Evolutionary conservation across 2,797 vertebrate species (phyloP).

Genomic region (Sebastes baramenuke): DNA sequence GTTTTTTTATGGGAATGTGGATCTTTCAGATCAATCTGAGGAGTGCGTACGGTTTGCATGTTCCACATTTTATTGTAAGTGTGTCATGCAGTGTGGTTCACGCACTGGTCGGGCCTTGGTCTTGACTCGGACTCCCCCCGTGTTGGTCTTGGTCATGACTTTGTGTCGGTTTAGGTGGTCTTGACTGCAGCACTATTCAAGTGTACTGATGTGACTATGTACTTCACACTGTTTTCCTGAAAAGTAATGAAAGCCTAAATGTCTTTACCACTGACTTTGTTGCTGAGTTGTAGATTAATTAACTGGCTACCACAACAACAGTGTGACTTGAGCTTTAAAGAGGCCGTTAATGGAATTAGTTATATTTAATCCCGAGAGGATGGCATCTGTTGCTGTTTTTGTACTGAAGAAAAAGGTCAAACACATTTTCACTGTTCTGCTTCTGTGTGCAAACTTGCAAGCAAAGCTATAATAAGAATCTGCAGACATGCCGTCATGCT

Average conservation of each 20-base stretch:
- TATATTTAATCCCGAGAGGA: conserved; percentile 9
- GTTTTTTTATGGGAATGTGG: too few species aligned
- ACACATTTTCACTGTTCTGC: background rate
- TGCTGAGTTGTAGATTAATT: background rate
- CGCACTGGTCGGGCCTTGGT: too few species aligned
- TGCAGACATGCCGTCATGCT: background rate
- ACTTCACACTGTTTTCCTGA: background rate
- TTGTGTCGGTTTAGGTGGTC: too few species aligned
- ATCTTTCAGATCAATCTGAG: too few species aligned
- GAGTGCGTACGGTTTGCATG: too few species aligned
- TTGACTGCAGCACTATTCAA: background rate
- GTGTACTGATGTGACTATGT: background rate
- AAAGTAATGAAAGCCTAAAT: background rate
- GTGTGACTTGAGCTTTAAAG: conserved; percentile 10
- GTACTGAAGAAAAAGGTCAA: conserved; percentile 3
- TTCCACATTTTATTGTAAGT: too few species aligned
- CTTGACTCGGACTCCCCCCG: too few species aligned
- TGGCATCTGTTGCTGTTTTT: conserved; percentile 13
- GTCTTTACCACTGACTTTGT: background rate
- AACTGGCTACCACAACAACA: background rate
- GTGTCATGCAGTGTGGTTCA: too few species aligned
- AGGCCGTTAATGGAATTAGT: conserved; percentile 8
- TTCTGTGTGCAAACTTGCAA: background rate
- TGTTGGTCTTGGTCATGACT: too few species aligned
- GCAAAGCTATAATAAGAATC: background rate